Conservation (phyloP, 2,113 vertebrate genomes). For the Cebus imitator region DNA sequence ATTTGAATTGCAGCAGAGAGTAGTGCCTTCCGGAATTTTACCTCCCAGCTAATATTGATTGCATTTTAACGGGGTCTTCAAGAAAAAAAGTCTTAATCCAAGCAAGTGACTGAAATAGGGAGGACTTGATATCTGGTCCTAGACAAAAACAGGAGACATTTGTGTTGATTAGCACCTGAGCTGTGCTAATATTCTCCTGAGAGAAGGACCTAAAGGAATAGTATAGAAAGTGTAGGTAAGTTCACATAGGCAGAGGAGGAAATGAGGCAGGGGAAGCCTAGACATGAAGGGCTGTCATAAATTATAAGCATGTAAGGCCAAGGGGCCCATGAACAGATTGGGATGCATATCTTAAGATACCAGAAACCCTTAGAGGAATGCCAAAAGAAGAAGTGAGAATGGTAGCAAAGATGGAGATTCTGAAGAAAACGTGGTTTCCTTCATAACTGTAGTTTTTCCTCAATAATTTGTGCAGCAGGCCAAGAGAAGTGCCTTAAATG, state of each 20-base stretch:
- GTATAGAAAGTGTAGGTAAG: neutral
- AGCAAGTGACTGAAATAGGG: neutral
- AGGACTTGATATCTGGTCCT: neutral
- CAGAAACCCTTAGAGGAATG: neutral
- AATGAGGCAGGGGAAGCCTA: neutral
- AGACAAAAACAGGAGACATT: neutral
- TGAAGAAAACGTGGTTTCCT: neutral
- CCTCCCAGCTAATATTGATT: neutral
- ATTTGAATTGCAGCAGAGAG: neutral
- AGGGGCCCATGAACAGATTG: neutral
- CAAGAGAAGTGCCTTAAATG: neutral
- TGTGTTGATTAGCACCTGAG: neutral
- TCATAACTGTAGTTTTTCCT: neutral
- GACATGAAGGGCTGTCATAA: neutral
- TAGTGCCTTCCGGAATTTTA: neutral
- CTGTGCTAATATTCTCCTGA: neutral
- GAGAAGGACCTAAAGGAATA: neutral
- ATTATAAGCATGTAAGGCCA: neutral
- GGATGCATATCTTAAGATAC: neutral
- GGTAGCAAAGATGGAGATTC: neutral
- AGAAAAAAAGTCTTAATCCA: neutral
- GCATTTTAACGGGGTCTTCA: constrained; percentile 4
- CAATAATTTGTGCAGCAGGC: neutral
- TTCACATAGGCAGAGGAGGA: neutral
- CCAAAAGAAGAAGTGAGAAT: neutral